These are phyloP conservation scores for Meganola albula DNA, from an alignment of 2,888 invertebrate genomes.

Conservation along the genomic window DNA sequence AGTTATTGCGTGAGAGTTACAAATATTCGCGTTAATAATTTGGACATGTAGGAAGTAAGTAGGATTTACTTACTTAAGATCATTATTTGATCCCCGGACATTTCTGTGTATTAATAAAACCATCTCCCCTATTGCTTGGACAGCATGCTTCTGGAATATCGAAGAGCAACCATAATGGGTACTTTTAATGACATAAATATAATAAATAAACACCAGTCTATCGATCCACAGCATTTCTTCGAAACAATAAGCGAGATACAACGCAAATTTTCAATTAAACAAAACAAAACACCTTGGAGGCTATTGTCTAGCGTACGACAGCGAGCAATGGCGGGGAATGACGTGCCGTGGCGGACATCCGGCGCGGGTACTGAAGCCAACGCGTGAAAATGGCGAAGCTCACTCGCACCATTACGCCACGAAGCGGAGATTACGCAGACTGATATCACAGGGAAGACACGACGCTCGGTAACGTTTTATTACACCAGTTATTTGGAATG, in stretches of 20 bases:
- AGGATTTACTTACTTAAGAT: too few relatives aligned
- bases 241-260: slow-evolving; percentile 55
- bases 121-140: too few relatives aligned
- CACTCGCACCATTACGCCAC: slow-evolving; percentile 45
- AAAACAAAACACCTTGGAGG: slow-evolving; percentile 54
- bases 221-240: slow-evolving; percentile 25
- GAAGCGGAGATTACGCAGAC: slow-evolving; percentile 43
- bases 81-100: too few relatives aligned
- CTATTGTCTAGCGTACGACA: slow-evolving; percentile 52
- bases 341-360: slow-evolving; percentile 50
- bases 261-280: slow-evolving; percentile 71
- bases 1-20: too few relatives aligned
- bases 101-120: too few relatives aligned
- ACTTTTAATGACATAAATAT: too few relatives aligned
- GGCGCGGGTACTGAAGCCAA: slow-evolving; percentile 35
- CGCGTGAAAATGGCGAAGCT: slow-evolving; percentile 32
- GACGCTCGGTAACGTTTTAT: slow-evolving; percentile 5
- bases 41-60: too few relatives aligned
- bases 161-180: too few relatives aligned
- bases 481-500: too few relatives aligned
- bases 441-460: slow-evolving; percentile 37
- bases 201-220: too few relatives aligned
- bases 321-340: slow-evolving; percentile 39
- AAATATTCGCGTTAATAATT: too few relatives aligned
- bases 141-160: too few relatives aligned